phyloP scores from a whole-genome alignment of 1,140 invertebrate species.

The Drusus annulatus region DNA sequence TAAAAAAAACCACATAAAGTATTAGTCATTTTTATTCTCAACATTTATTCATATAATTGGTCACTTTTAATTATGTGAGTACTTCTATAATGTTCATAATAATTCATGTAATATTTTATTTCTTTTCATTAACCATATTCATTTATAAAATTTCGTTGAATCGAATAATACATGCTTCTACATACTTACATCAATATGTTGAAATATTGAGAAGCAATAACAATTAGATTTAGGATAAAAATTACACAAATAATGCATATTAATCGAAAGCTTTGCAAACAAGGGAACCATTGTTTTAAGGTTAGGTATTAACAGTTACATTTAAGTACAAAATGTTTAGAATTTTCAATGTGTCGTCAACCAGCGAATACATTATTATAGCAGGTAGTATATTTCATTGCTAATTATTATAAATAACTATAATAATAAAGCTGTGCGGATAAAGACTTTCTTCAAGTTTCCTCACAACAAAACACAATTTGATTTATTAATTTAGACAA shows the following conservation, averaged over 20 bases:
- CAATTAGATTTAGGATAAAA: not conserved
- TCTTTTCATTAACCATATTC: not conserved
- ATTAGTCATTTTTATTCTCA: no score
- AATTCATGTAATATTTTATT: conserved; percentile 11
- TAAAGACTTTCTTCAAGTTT: no score
- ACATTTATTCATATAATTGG: conserved; percentile 25
- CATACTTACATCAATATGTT: not conserved
- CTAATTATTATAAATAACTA: no score
- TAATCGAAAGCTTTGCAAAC: not conserved
- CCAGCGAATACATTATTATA: no score
- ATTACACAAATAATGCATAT: not conserved
- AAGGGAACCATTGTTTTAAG: not conserved
- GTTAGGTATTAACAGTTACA: not conserved
- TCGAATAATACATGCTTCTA: not conserved
- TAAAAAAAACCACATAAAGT: no score
- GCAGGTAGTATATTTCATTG: no score
- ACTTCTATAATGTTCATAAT: not conserved
- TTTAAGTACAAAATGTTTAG: not conserved
- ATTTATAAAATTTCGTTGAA: conserved; percentile 17
- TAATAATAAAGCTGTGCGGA: no score
- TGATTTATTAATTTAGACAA: no score
- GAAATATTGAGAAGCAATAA: not conserved
- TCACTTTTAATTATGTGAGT: conserved; percentile 21
- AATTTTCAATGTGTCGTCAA: not conserved
- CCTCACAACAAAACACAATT: no score